Evolutionary conservation across 2,888 invertebrate genomes (phyloP), one percentile per base, ranked within the genome.

Genomic region (Ectemnius continuus): DNA sequence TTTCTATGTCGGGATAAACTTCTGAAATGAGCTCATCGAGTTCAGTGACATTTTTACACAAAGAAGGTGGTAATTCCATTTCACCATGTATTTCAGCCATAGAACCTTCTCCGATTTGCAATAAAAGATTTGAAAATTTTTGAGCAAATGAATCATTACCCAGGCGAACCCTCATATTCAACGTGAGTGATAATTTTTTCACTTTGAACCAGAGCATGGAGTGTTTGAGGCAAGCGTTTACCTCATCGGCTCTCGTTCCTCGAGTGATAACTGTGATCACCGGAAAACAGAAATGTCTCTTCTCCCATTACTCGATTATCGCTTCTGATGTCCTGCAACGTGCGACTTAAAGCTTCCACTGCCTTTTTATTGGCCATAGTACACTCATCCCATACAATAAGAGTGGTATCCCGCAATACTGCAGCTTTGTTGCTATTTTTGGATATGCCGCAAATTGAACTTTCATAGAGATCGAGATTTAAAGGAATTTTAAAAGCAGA

Each of bases 371-470:
- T 88, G 0, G 88, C 76, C 90, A 91, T 91, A 4, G 89, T 88
- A 70, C 85, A 85, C 83, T 92, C 90, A 81, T 91, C 91, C 90
- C 88, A 91, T 52, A 91, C 75, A 14, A 91, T 88, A 4, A 90
- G 13, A 78, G 77, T 81, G 61, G 84, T 79, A 73, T 82, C 60
- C 67, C 81, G 72, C 20, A 91, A 74, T 11, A 89, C 78, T 78
- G 84, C 82, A 14, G 78, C 88, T 67, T 81, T 80, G n/a, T 61
- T 79, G 60, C 81, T 78, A 36, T 77, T 73, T 75, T 76, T 85
- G 4, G 60, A 67, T 58, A 91, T 86, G 58, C 88, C 88, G 76
- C 89, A 91, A 5, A 75, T 77, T 75, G 90, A 83, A 14, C 61
- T 79, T 76, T 86, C 84, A 62, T 56, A 84, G 4, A 1, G 75